phyloP scores from a whole-genome alignment of 30 jellyfish, hydroid and myxozoan species.

The Rhopilema esculentum region DNA sequence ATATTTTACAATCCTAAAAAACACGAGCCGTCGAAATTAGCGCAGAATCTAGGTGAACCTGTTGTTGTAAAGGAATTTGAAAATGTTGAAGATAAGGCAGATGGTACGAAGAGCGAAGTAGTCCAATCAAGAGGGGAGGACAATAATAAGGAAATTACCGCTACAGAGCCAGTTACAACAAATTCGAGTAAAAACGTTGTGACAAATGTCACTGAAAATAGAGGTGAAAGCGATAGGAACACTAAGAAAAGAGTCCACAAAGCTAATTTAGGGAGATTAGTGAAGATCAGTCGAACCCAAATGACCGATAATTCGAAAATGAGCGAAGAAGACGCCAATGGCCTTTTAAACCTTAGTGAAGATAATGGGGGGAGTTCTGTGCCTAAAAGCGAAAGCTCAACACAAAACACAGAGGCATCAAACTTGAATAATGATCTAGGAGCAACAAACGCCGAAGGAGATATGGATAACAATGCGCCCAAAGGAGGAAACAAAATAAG shows the following conservation, averaged over 20 bases:
- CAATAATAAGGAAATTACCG: too few relatives aligned
- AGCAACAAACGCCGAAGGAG: not conserved
- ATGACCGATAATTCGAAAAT: conserved; percentile 7
- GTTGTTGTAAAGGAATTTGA: conserved; percentile 14
- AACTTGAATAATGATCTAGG: conserved; percentile 2
- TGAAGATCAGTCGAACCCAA: conserved; percentile 1
- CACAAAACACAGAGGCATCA: not conserved
- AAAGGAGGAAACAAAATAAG: not conserved
- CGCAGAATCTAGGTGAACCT: not conserved
- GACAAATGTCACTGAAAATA: not conserved
- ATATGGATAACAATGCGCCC: not conserved
- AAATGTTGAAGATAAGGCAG: not conserved
- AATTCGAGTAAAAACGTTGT: not conserved
- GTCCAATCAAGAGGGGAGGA: too few relatives aligned
- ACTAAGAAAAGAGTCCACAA: not conserved
- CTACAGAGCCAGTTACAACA: not conserved
- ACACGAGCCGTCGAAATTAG: conserved; percentile 1
- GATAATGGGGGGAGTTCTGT: not conserved
- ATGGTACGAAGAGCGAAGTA: not conserved
- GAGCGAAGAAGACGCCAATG: conserved; percentile 48
- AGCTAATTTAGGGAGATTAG: conserved; percentile 8
- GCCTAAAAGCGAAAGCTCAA: not conserved
- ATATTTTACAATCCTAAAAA: conserved; percentile 25
- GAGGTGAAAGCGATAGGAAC: not conserved
- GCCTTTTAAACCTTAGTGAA: conserved; percentile 44